Evolutionary conservation across 2,888 invertebrate genomes (phyloP), one percentile per base, ranked within the genome.

Genomic region (Sthenelais limicola): DNA sequence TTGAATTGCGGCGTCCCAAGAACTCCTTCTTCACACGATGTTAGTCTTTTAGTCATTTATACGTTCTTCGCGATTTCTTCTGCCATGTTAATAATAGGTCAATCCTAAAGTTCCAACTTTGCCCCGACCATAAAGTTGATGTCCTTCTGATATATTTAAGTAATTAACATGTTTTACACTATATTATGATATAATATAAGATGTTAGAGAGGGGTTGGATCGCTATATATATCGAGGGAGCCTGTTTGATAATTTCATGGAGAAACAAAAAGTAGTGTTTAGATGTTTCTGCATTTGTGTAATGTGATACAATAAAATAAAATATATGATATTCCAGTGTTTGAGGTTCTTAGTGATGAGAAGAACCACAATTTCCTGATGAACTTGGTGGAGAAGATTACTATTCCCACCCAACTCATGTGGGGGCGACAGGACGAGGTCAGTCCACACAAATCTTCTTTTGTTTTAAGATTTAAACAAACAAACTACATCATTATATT

Each of bases 401-500:
- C 68, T 15, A 80, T 78, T 18, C 83, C 85, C 5, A 77, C 81
- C 35, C 85, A 85, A 62, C 73, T 85, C 7, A 77, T 85, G 3
- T 85, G 84, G 85, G 85, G 85, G 4, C 74, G 78, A 73, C 76
- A 85, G 18, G 85, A 85, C 74, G 79, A 81, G 82, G 85, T 84
- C 68, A 70, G 79, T 58, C 18, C 21, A 33, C 18, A 15, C 28
- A 54, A 21, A 52, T 18, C 18, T 12, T 52, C 24, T n/a, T n/a
- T n/a, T n/a, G n/a, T n/a, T n/a, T n/a, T n/a, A n/a, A n/a, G n/a
- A n/a, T n/a, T n/a, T n/a, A n/a, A n/a, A n/a, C n/a, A n/a, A n/a
- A n/a, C n/a, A n/a, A n/a, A n/a, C n/a, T n/a, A n/a, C n/a, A n/a
- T n/a, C n/a, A n/a, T n/a, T n/a, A n/a, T n/a, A n/a, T n/a, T n/a